Evolutionary conservation across 2,888 invertebrate genomes (phyloP), one percentile per base, ranked within the genome.

Genomic region (Plebejus argus): DNA sequence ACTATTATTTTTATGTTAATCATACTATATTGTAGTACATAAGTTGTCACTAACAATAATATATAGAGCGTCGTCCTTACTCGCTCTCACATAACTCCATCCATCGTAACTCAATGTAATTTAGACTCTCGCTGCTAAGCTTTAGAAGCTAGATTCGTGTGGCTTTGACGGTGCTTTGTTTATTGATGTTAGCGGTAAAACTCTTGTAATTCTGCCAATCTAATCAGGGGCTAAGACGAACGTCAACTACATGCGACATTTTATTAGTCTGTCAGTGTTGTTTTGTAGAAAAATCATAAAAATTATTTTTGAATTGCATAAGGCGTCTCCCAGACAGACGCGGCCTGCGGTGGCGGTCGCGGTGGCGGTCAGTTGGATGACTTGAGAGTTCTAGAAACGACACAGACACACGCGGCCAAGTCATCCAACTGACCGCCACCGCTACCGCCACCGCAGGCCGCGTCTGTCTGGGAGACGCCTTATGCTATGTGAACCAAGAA

Each of bases 71-170:
- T 10, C 1, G 66, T 1, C 18, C 33, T 66, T 15, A 33, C 28
- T 33, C 66, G 66, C 66, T 66, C 66, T 66, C 18, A 12, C 66
- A 15, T 66, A 66, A 66, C 61, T 3, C 4, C 23, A 58, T 58
- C 58, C 58, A 33, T 66, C 28, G 28, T 66, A 66, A 28, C 15
- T 66, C 66, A 66, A 66, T 66, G 74, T 74, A 53, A 12, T 74
- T 23, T 74, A 74, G 49, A 53, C 74, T 72, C 45, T 74, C 53
- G 74, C 74, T 28, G 28, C 49, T 74, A 74, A 28, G 74, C 74
- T 74, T 74, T 53, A 74, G 74, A 74, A 49, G 74, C 53, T 74
- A 74, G 28, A 53, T 74, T 74, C 28, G 23, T 74, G 74, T 45
- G 72, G 33, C 74, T 23, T 74, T 53, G 53, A 74, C 49, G 74